A percentile compares a stretch with the other conserved stretches of the same genome.
Conservation (phyloP, 2,113 vertebrate species). For the Dicerorhinus sumatrensis region DNA sequence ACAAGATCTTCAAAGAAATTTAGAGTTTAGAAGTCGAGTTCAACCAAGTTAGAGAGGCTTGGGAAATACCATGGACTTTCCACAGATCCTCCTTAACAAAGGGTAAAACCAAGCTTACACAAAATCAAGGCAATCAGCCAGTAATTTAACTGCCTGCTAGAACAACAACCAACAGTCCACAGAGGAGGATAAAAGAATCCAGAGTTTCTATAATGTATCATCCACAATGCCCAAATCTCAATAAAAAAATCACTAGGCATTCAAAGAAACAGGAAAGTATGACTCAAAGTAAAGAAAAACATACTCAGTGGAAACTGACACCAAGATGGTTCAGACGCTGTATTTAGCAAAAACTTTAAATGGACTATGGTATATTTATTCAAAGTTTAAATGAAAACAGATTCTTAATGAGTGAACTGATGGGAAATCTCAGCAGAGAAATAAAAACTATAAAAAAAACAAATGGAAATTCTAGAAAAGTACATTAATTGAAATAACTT, state of each 20-base stretch:
- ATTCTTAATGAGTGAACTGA: not conserved
- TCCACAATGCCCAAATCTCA: not conserved
- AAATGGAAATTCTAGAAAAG: not conserved
- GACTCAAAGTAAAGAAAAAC: not conserved
- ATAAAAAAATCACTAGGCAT: not conserved
- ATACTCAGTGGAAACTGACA: not conserved
- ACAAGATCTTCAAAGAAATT: constrained; percentile 19
- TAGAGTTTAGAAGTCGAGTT: not conserved
- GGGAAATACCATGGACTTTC: not conserved
- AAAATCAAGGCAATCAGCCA: not conserved
- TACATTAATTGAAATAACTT: not conserved
- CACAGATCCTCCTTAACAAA: not conserved
- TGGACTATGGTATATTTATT: not conserved
- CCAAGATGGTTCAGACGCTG: not conserved
- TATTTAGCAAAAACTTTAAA: not conserved
- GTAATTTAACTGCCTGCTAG: not conserved
- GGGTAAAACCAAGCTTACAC: not conserved
- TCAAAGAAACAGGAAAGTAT: not conserved
- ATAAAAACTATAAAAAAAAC: not conserved
- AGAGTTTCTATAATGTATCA: not conserved
- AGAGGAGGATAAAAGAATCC: not conserved
- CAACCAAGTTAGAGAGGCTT: not conserved
- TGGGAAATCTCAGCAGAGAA: not conserved
- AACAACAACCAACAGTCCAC: not conserved
- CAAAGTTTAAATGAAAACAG: constrained; percentile 2